Conservation (phyloP, 1,140 invertebrate genomes). For the Matsumurasca onukii region DNA sequence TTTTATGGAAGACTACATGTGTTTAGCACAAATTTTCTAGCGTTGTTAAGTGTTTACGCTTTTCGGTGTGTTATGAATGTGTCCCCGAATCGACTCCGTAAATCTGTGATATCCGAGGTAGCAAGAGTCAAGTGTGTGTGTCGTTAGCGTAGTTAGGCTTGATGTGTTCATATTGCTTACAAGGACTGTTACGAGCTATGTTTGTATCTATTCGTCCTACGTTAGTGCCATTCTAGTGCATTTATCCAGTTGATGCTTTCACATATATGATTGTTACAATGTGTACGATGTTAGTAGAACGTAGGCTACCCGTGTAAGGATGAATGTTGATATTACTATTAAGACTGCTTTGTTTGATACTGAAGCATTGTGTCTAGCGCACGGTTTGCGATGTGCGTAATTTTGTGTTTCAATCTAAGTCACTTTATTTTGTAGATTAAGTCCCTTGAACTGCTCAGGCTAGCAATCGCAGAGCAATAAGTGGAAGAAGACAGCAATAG, state of each 20-base stretch:
- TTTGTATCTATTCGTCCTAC: slow-evolving; percentile 17
- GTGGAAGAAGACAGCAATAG: no score
- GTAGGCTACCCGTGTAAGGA: not conserved
- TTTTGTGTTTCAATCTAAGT: no score
- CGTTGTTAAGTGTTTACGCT: not conserved
- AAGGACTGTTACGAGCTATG: not conserved
- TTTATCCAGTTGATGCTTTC: slow-evolving; percentile 8
- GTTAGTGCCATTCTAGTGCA: slow-evolving; percentile 24
- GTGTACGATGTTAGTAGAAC: not conserved
- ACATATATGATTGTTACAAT: slow-evolving; percentile 5
- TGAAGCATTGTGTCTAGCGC: no score
- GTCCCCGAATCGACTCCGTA: not conserved
- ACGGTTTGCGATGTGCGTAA: no score
- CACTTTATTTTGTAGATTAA: no score
- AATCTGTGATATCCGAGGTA: slow-evolving; percentile 15
- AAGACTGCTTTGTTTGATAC: slow-evolving; percentile 25
- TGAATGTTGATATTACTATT: slow-evolving; percentile 3
- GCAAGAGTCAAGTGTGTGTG: not conserved
- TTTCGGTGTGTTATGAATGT: not conserved
- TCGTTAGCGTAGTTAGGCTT: slow-evolving; percentile 4
- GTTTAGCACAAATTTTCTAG: not conserved
- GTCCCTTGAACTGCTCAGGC: no score
- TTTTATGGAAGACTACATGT: not conserved
- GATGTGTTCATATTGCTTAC: slow-evolving; percentile 18
- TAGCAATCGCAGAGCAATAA: no score